Conservation (phyloP, 2,888 invertebrate species). For the Prosapia bicincta region DNA sequence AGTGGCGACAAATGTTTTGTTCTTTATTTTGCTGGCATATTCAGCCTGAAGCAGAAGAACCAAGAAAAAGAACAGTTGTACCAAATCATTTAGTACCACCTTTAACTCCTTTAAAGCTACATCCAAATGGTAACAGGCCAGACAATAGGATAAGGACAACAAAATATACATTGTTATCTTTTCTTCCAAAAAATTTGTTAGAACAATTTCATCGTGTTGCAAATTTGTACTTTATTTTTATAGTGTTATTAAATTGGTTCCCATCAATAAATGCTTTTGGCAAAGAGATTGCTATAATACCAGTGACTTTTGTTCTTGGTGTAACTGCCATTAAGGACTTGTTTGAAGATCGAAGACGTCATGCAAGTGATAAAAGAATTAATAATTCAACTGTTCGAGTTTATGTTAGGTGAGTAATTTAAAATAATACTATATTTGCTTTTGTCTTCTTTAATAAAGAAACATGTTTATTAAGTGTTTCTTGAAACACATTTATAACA, state of each 20-base stretch:
- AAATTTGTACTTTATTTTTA: conserved; percentile 96
- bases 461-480: too few relatives aligned
- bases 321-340: conserved; percentile 94
- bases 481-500: too few relatives aligned
- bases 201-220: conserved; percentile 98
- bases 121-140: conserved; percentile 78
- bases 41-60: conserved; percentile 60
- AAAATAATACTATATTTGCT: too few relatives aligned
- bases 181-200: conserved; percentile 92
- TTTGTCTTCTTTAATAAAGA: too few relatives aligned
- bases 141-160: conserved; percentile 88
- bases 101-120: conserved; percentile 72
- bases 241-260: conserved; percentile 94
- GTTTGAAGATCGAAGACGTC: conserved; percentile 88
- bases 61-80: conserved; percentile 67
- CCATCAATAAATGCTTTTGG: conserved; percentile 93
- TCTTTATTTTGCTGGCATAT: conserved; percentile 56
- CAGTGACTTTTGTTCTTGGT: conserved; percentile 89
- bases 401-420: conserved; percentile 73
- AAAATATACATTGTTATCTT: conserved; percentile 90
- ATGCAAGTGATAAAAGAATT: conserved; percentile 87
- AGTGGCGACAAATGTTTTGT: conserved; percentile 65
- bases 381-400: conserved; percentile 91
- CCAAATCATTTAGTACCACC: conserved; percentile 84
- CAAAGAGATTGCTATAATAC: conserved; percentile 93